Conservation (phyloP, 2,113 vertebrate species). For the Anhinga anhinga region DNA sequence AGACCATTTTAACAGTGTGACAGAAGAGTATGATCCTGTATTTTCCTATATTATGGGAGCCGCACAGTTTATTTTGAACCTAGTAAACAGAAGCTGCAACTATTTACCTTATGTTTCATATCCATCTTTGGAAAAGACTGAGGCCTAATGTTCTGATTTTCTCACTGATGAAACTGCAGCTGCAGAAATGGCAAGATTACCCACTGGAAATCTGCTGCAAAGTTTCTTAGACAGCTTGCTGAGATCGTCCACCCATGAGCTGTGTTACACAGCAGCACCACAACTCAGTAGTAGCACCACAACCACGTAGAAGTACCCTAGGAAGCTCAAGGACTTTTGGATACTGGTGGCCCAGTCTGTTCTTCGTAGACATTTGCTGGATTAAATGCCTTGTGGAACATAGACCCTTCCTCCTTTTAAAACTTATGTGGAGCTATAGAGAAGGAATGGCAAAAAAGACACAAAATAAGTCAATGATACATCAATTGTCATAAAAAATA, state of each 20-base stretch:
- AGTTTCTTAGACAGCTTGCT: background rate
- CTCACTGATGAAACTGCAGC: background rate
- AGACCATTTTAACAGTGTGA: background rate
- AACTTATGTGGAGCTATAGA: too few relatives aligned
- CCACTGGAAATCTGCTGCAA: background rate
- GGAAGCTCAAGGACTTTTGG: background rate
- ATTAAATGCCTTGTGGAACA: background rate
- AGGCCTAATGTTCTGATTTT: background rate
- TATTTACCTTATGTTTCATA: background rate
- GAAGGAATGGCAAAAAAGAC: background rate
- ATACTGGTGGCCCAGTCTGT: background rate
- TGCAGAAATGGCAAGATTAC: background rate
- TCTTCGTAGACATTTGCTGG: background rate
- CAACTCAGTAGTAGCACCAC: background rate
- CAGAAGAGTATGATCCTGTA: background rate
- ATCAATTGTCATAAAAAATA: background rate
- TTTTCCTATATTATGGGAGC: background rate
- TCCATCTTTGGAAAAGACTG: background rate
- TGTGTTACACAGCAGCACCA: background rate
- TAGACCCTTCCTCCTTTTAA: background rate
- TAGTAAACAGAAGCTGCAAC: background rate
- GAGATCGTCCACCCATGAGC: background rate
- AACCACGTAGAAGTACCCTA: too few relatives aligned
- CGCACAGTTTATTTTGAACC: background rate
- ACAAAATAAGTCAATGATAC: background rate